These are phyloP conservation scores for Dinoponera quadriceps DNA, from an alignment of 1,140 invertebrate species.

Conservation along the genomic window DNA sequence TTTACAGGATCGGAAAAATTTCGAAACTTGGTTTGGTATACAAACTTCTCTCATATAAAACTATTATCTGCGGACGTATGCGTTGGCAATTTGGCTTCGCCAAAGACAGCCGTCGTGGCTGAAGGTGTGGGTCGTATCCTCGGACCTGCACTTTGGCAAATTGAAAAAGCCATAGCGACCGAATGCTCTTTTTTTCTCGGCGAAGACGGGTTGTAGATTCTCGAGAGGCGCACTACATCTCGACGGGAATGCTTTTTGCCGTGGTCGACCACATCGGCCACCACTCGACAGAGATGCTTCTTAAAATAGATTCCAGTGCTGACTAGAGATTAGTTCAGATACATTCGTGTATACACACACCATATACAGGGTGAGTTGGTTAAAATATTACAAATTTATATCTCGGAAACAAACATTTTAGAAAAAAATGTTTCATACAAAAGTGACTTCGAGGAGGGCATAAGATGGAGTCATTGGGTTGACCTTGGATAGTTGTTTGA, in stretches of 20 bases:
- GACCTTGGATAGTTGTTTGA: too few relatives aligned
- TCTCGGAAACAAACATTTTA: too few relatives aligned
- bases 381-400: slow-evolving; percentile 14
- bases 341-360: slow-evolving; percentile 22
- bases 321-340: slow-evolving; percentile 71
- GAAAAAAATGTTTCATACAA: too few relatives aligned
- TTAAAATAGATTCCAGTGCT: slow-evolving; percentile 81
- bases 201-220: slow-evolving; percentile 65
- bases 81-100: background rate
- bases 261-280: slow-evolving; percentile 72
- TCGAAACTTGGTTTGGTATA: too few relatives aligned
- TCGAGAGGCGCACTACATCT: slow-evolving; percentile 73
- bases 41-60: background rate
- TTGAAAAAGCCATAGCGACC: slow-evolving; percentile 75
- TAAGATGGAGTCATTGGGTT: too few relatives aligned
- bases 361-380: too few relatives aligned
- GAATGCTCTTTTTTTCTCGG: slow-evolving; percentile 74
- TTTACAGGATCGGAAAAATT: too few relatives aligned
- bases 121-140: background rate
- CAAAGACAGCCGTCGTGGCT: slow-evolving; percentile 35
- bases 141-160: slow-evolving; percentile 55
- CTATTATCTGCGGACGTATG: slow-evolving; percentile 2
- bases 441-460: too few relatives aligned
- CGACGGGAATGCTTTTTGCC: slow-evolving; percentile 68
- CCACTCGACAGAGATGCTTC: slow-evolving; percentile 73